Evolutionary conservation across 2,888 invertebrate species (phyloP).

Genomic region (Dermolepida albohirtum): DNA sequence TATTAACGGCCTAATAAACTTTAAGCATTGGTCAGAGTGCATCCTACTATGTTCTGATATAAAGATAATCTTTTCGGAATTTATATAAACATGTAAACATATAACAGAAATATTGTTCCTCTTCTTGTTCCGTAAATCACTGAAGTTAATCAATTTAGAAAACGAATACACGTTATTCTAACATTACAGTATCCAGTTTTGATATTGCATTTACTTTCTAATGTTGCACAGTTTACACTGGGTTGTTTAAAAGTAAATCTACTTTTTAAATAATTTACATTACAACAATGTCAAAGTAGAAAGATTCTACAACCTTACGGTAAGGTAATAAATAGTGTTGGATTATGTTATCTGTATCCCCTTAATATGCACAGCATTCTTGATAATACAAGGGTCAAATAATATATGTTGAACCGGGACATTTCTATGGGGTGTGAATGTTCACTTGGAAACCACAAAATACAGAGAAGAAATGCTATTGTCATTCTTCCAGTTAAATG

Average conservation of each 20-base stretch:
- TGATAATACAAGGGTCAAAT: conserved; percentile 18
- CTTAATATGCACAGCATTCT: conserved; percentile 6
- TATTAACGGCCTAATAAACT: conserved; percentile 36
- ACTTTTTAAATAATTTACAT: not conserved
- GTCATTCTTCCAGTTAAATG: conserved; percentile 7
- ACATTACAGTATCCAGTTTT: too few relatives aligned
- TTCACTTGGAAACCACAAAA: conserved; percentile 24
- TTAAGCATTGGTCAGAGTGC: conserved; percentile 25
- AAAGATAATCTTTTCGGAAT: conserved; percentile 25
- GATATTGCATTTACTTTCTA: too few relatives aligned
- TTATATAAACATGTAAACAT: conserved; percentile 21
- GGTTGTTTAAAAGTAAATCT: not conserved
- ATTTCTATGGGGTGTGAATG: conserved; percentile 32
- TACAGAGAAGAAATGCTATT: conserved; percentile 1
- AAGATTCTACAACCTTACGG: not conserved
- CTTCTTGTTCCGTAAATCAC: not conserved
- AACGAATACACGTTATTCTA: too few relatives aligned
- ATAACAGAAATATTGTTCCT: not conserved
- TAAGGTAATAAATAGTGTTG: not conserved
- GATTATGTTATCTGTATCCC: conserved; percentile 21
- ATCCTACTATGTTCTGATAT: conserved; percentile 11
- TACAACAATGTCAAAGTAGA: conserved; percentile 16
- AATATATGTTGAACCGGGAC: conserved; percentile 18
- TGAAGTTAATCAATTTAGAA: too few relatives aligned
- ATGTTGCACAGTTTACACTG: not conserved